A percentile compares a stretch with the other conserved stretches of the same genome.
Evolutionary conservation across 1,140 invertebrate species (phyloP).

Genomic region (Nasonia giraulti): DNA sequence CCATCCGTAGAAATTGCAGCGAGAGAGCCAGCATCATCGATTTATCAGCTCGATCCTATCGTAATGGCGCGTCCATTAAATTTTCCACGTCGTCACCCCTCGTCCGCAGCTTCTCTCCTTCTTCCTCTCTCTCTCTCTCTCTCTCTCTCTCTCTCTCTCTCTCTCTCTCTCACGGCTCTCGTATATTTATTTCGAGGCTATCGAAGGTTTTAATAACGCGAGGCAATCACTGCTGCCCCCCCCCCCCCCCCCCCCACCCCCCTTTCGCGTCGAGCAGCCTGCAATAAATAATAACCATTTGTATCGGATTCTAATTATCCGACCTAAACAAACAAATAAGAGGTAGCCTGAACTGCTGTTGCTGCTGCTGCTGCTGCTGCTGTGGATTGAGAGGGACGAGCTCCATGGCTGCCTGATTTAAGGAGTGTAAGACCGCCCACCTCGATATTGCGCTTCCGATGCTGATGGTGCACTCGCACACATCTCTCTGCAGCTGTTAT

Average conservation of each 20-base stretch:
- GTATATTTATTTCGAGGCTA: conserved; percentile 57
- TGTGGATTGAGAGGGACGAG: conserved; percentile 5
- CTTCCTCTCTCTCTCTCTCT: not conserved
- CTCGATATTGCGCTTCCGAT: conserved; percentile 64
- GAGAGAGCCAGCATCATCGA: not conserved
- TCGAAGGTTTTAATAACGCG: conserved; percentile 68
- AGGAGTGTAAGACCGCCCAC: conserved; percentile 73
- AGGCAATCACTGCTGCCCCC: conserved; percentile 64
- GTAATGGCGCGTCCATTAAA: conserved; percentile 49
- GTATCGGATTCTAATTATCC: conserved; percentile 74
- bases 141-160: not conserved
- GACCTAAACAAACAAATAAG: conserved; percentile 73
- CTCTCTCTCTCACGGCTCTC: not conserved
- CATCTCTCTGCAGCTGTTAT: not conserved
- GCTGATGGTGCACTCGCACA: not conserved
- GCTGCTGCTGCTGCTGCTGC: conserved; percentile 15
- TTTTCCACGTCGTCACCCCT: conserved; percentile 49
- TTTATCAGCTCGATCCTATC: conserved; percentile 44
- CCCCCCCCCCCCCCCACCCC: conserved; percentile 47
- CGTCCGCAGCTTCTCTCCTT: conserved; percentile 20
- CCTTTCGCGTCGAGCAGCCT: conserved; percentile 43
- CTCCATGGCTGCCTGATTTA: conserved; percentile 67
- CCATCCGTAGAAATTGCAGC: conserved; percentile 14
- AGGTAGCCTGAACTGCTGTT: conserved; percentile 43
- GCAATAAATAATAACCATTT: conserved; percentile 73